Evolutionary conservation across 2,797 vertebrate genomes (phyloP).

Genomic region (Chelonia mydas): DNA sequence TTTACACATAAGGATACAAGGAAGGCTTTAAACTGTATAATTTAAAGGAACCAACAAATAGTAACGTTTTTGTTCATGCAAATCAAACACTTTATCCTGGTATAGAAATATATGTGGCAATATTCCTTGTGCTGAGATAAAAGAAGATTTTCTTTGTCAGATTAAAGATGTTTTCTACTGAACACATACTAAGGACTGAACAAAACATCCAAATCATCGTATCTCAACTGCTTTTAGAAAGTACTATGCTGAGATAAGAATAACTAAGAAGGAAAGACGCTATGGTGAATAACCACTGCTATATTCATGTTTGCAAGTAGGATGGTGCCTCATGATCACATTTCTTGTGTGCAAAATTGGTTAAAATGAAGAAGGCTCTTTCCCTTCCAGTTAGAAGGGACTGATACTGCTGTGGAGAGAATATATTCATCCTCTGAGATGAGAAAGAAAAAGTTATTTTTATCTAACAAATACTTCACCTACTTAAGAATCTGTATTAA

Average conservation of each 20-base stretch:
- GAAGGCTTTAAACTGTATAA: neutral
- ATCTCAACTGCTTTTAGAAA: neutral
- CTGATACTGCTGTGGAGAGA: neutral
- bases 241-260: neutral
- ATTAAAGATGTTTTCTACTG: neutral
- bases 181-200: neutral
- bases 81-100: conserved; percentile 22
- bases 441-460: neutral
- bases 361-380: neutral
- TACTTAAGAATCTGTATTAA: neutral
- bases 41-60: neutral
- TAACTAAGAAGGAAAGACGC: neutral
- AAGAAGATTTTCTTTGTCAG: neutral
- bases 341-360: neutral
- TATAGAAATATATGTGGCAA: neutral
- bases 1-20: neutral
- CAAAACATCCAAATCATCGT: neutral
- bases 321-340: neutral
- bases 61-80: neutral
- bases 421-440: neutral
- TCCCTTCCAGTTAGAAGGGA: neutral
- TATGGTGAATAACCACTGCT: neutral
- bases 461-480: rapidly evolving
- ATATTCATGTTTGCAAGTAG: neutral
- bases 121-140: neutral